Evolutionary conservation across 2,113 vertebrate species (phyloP).

Genomic region (Halichoeres trimaculatus): DNA sequence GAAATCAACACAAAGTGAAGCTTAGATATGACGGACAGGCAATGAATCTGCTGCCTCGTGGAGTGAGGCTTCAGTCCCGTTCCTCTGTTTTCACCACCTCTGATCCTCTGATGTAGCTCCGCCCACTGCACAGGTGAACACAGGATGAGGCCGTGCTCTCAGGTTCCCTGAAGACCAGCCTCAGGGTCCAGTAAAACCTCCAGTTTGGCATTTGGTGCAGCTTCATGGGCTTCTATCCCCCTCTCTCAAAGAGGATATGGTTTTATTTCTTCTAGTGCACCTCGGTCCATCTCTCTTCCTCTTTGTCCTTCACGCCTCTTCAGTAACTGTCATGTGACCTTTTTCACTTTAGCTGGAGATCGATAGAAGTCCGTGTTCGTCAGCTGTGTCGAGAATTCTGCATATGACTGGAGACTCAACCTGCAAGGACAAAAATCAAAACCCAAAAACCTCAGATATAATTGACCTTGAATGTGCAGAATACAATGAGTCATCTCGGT

Average conservation of each 20-base stretch:
- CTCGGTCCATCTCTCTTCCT: neutral
- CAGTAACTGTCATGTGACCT: slow-evolving; percentile 8
- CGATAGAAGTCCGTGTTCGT: slow-evolving; percentile 95
- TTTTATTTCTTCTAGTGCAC: slow-evolving; percentile 5
- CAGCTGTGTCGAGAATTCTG: slow-evolving; percentile 95
- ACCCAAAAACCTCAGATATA: no score
- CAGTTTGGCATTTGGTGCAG: slow-evolving; percentile 41
- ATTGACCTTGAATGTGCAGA: no score
- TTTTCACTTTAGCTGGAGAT: slow-evolving; percentile 85
- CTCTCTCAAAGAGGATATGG: slow-evolving; percentile 15
- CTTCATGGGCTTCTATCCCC: slow-evolving; percentile 29
- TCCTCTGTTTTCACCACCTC: slow-evolving; percentile 18
- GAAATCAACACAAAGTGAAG: slow-evolving; percentile 51
- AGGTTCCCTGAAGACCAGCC: slow-evolving; percentile 44
- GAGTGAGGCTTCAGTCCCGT: slow-evolving; percentile 6
- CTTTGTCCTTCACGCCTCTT: slow-evolving; percentile 17
- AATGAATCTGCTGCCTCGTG: slow-evolving; percentile 14
- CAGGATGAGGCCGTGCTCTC: neutral
- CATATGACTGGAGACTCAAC: slow-evolving; percentile 99
- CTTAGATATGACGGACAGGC: slow-evolving; percentile 44
- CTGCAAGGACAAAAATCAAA: slow-evolving; percentile 69
- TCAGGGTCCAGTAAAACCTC: slow-evolving; percentile 33
- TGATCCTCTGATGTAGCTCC: slow-evolving; percentile 7
- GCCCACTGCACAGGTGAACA: slow-evolving; percentile 2
- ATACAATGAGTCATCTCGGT: no score